A percentile compares a stretch with the other conserved stretches of the same genome.
These are phyloP conservation scores for Hyppa rectilinea DNA, from an alignment of 2,888 invertebrate species.

Conservation along the genomic window DNA sequence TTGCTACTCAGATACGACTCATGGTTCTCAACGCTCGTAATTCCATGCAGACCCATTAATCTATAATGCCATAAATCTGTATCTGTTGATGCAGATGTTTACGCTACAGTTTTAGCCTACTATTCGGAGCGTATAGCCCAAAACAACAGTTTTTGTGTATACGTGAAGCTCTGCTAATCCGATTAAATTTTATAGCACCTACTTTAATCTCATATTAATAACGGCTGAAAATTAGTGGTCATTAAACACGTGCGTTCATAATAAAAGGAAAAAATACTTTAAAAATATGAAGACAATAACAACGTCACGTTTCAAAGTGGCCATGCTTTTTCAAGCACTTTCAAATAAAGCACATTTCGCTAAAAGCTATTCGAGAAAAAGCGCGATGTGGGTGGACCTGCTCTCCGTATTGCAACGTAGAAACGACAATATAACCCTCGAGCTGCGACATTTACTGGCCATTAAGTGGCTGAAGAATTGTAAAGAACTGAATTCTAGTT, in stretches of 20 bases:
- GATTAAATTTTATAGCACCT: slow-evolving; percentile 40
- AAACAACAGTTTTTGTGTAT: slow-evolving; percentile 58
- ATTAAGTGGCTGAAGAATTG: slow-evolving; percentile 11
- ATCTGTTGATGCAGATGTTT: slow-evolving; percentile 59
- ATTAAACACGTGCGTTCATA: slow-evolving; percentile 31
- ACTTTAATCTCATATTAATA: slow-evolving; percentile 45
- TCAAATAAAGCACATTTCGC: slow-evolving; percentile 16
- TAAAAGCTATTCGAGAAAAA: slow-evolving; percentile 21
- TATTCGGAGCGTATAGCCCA: slow-evolving; percentile 50
- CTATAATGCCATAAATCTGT: slow-evolving; percentile 56
- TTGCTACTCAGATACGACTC: slow-evolving; percentile 15
- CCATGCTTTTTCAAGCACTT: slow-evolving; percentile 10
- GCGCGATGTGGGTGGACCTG: slow-evolving; percentile 19
- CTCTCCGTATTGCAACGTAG: slow-evolving; percentile 7
- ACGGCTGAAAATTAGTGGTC: slow-evolving; percentile 35
- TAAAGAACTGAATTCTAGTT: background rate
- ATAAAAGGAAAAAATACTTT: slow-evolving; percentile 9
- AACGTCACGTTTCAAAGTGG: slow-evolving; percentile 18
- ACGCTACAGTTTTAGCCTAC: slow-evolving; percentile 56
- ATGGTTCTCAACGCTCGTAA: slow-evolving; percentile 50
- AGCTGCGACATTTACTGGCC: slow-evolving; percentile 6
- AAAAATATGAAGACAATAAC: slow-evolving; percentile 7
- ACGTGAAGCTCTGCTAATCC: slow-evolving; percentile 37
- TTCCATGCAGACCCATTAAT: slow-evolving; percentile 56
- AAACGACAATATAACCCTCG: slow-evolving; percentile 9